Conservation (phyloP, 2,797 vertebrate species). For the Halcyon chelicuti region DNA sequence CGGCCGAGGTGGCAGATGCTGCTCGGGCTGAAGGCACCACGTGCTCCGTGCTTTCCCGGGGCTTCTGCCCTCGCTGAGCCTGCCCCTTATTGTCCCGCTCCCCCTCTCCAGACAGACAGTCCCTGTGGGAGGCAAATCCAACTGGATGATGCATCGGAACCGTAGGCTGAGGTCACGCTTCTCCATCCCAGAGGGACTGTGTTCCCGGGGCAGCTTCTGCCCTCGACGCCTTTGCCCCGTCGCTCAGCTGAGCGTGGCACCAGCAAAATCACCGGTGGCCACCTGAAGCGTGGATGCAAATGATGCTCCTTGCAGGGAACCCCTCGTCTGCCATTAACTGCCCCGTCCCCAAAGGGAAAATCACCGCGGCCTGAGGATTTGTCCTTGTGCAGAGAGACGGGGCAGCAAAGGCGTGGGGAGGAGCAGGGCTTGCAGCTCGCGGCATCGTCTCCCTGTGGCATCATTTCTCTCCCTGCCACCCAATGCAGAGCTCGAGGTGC, state of each 20-base stretch:
- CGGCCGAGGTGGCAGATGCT: background rate
- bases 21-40: background rate
- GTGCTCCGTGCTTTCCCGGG: background rate
- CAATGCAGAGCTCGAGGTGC: fast-evolving
- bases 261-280: background rate
- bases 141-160: fast-evolving
- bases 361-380: fast-evolving
- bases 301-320: background rate
- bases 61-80: fast-evolving
- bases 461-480: background rate
- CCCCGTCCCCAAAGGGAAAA: background rate
- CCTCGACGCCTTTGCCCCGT: background rate
- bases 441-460: background rate
- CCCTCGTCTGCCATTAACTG: background rate
- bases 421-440: fast-evolving
- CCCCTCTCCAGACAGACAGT: fast-evolving
- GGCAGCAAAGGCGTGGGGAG: background rate
- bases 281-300: fast-evolving
- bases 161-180: background rate
- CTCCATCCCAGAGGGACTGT: background rate
- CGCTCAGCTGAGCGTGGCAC: fast-evolving
- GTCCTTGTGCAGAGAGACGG: background rate
- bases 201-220: background rate
- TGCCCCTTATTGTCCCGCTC: background rate
- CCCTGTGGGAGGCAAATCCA: background rate